Evolutionary conservation across 2,113 vertebrate species (phyloP), one percentile per base, ranked within the genome.

Genomic region (Alces alces): DNA sequence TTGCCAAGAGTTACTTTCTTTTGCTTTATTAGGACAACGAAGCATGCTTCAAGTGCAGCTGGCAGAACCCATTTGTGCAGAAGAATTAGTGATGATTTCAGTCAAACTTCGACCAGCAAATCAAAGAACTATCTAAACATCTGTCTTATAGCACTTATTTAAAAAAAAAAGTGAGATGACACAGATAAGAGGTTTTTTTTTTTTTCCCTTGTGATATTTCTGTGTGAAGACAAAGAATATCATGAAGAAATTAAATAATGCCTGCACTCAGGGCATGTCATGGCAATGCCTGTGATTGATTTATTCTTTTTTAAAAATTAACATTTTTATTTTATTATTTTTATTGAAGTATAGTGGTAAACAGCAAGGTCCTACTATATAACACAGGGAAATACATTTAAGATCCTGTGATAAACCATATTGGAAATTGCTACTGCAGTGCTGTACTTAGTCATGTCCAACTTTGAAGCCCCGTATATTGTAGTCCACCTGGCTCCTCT

Each of bases 81-180:
- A 86, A 92, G 39, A 95, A 87, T 96, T 91, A 78, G 50, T 84
- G 45, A 92, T 61, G n/a, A 84, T 89, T 96, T 88, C 52, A 60
- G 64, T 93, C 54, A 92, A 58, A 43, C 45, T 83, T 94, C 0
- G 0, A 84, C 23, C 55, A 64, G 61, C 12, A 79, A 76, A 97
- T 89, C 92, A 66, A 86, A 91, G n/a, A 86, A 58, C 86, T 54
- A 57, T 45, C 78, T 83, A 83, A 95, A 61, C 82, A 83, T 95
- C 28, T 79, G 16, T 91, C 89, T 57, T 27, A 28, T 27, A 85
- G 60, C 7, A 17, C 21, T 89, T 87, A 58, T 66, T 60, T 96
- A 1, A 76, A 25, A 89, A 55, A 80, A 8, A 7, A 50, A 19
- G 25, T 64, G 23, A n/a, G 30, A 33, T 89, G 60, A 52, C 79